Base-by-base conservation (phyloP, 2,888 invertebrate genomes). In the Lasioglossum lativentre region DNA sequence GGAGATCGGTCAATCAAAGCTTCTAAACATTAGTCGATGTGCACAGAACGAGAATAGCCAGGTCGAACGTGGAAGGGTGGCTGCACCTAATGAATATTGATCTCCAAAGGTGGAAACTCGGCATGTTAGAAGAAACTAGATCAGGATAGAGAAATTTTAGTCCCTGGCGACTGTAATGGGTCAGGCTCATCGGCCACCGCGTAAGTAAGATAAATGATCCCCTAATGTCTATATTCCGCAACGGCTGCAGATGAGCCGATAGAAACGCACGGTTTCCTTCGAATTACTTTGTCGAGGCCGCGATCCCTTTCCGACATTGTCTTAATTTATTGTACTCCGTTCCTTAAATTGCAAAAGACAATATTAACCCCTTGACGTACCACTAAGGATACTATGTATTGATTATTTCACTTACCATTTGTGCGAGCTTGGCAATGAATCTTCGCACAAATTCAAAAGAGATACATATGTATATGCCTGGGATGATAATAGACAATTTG, bases 201-300 rank as follows among this genome's bases (percentile, higher is more conserved):
- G 85, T 93, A 94, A 94, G 93, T 94, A 93, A 94, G 94, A 94
- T 93, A 94, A 94, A 94, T 93, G 93, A 93, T 92, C 92, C 90
- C 88, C 89, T 91, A 90, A 93, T 92, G 91, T 90, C 91, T 90
- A 90, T 90, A 91, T 92, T 91, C 90, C 88, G 88, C 90, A 89
- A 88, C 80, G 88, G 85, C 87, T 87, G 80, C 88, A 85, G 88
- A 91, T 90, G 87, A 91, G 77, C 82, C 83, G 89, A 86, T 88
- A 88, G 83, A 85, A 89, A 80, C 85, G 84, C 76, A 56, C 82
- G 81, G 78, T 72, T 85, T 83, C 79, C 83, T 84, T 85, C 78
- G 77, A 81, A 88, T 83, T 83, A 79, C 82, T 83, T 81, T 81
- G 78, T 78, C 82, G 83, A 74, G 79, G 82, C 78, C 75, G 56